Percentiles rank a stretch among this genome's conserved stretches.
phyloP scores from a whole-genome alignment of 2,888 invertebrate species.

The Metopia argyrocephala region DNA sequence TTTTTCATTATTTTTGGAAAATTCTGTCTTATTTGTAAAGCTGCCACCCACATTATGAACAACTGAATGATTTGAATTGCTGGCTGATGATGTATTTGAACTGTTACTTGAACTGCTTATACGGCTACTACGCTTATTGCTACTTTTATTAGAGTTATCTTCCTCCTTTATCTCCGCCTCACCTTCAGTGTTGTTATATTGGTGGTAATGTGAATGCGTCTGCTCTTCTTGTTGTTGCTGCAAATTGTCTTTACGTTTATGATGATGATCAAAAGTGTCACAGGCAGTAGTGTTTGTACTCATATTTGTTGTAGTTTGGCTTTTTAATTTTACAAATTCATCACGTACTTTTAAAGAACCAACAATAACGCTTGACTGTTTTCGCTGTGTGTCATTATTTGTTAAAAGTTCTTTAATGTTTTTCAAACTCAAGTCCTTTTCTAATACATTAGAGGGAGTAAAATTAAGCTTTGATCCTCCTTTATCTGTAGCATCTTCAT shows the following conservation, averaged over 20 bases:
- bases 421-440: slow-evolving; percentile 28
- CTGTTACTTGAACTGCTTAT: slow-evolving; percentile 38
- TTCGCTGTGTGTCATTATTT: slow-evolving; percentile 28
- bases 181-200: slow-evolving; percentile 25
- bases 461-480: slow-evolving; percentile 48
- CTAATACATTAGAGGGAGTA: slow-evolving; percentile 1
- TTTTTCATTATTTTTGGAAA: slow-evolving; percentile 46
- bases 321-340: slow-evolving; percentile 67
- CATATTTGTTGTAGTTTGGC: slow-evolving; percentile 66
- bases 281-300: slow-evolving; percentile 15
- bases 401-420: slow-evolving; percentile 50
- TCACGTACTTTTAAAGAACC: slow-evolving; percentile 67
- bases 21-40: slow-evolving; percentile 28
- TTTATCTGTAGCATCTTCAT: slow-evolving; percentile 22
- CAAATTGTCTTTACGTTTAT: slow-evolving; percentile 29
- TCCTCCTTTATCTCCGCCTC: slow-evolving; percentile 20
- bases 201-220: slow-evolving; percentile 38
- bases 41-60: slow-evolving; percentile 49
- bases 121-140: slow-evolving; percentile 37
- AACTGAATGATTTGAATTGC: slow-evolving; percentile 46
- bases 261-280: neutral
- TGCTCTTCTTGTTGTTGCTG: slow-evolving; percentile 17
- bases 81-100: slow-evolving; percentile 25
- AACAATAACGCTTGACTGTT: slow-evolving; percentile 29
- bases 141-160: slow-evolving; percentile 13